Percentiles rank a stretch among this genome's conserved stretches.
These are phyloP conservation scores for Capromys pilorides DNA, from an alignment of 2,797 vertebrate species.

Conservation along the genomic window DNA sequence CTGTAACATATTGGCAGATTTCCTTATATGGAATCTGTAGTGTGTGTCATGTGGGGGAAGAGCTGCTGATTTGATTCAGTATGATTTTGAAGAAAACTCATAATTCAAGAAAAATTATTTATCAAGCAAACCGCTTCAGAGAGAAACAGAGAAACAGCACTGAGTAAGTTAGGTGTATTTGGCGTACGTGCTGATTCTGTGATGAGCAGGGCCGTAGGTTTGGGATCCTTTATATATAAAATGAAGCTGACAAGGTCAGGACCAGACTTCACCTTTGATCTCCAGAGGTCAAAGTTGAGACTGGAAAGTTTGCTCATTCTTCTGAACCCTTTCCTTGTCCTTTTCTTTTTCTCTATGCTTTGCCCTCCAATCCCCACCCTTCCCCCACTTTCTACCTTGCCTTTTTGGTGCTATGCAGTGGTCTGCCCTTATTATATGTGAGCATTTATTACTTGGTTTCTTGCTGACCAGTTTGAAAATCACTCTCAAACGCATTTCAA, in stretches of 20 bases:
- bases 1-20: neutral
- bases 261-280: slow-evolving; percentile 21
- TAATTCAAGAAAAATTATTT: slow-evolving; percentile 43
- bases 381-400: neutral
- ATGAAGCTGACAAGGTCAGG: neutral
- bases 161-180: neutral
- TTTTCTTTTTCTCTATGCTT: neutral
- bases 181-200: neutral
- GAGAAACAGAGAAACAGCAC: neutral
- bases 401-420: neutral
- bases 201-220: neutral
- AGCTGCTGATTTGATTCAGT: neutral
- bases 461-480: slow-evolving; percentile 17
- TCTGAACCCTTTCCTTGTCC: neutral
- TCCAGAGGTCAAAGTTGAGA: neutral
- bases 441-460: slow-evolving; percentile 8
- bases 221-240: neutral
- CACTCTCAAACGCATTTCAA: neutral
- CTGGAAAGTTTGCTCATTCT: slow-evolving; percentile 17
- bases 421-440: neutral
- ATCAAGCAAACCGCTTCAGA: neutral
- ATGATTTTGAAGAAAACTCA: neutral
- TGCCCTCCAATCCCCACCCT: neutral
- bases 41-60: neutral
- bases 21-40: neutral